phyloP scores from a whole-genome alignment of 2,888 invertebrate genomes.

The Cantharis nigra region DNA sequence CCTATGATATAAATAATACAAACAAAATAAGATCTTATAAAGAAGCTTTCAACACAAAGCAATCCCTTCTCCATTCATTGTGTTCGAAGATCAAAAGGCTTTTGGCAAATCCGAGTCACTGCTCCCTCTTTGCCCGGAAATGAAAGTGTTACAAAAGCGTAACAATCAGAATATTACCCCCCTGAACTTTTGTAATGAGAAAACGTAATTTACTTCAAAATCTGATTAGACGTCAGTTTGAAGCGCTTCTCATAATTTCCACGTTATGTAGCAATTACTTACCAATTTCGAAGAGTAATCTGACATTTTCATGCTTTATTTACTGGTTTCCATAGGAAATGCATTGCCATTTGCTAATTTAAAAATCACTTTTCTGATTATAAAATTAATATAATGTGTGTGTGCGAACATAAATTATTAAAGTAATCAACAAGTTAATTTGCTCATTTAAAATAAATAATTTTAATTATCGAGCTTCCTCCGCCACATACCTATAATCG shows the following conservation, averaged over 20 bases:
- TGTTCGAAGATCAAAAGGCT: conserved; percentile 42
- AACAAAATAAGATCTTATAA: conserved; percentile 43
- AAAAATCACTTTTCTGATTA: not conserved
- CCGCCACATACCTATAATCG: not conserved
- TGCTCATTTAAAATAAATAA: not conserved
- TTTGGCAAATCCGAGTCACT: conserved; percentile 39
- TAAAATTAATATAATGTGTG: not conserved
- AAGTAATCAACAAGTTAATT: not conserved
- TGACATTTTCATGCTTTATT: conserved; percentile 23
- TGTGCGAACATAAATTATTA: not conserved
- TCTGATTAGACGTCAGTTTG: conserved; percentile 44
- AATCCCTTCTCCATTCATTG: conserved; percentile 38
- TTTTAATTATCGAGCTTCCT: not conserved
- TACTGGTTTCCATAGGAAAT: conserved; percentile 10
- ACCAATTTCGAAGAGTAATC: conserved; percentile 36
- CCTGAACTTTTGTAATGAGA: conserved; percentile 48
- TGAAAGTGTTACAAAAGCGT: conserved; percentile 50
- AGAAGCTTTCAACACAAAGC: conserved; percentile 37
- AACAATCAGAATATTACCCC: conserved; percentile 45
- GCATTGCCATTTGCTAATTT: conserved; percentile 2
- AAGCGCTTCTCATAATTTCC: conserved; percentile 39
- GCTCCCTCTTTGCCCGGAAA: conserved; percentile 42
- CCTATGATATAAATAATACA: conserved; percentile 42
- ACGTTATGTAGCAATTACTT: conserved; percentile 43
- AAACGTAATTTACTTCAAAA: conserved; percentile 49